These are phyloP conservation scores for Malachius bipustulatus DNA, from an alignment of 2,888 invertebrate species.

Conservation along the genomic window DNA sequence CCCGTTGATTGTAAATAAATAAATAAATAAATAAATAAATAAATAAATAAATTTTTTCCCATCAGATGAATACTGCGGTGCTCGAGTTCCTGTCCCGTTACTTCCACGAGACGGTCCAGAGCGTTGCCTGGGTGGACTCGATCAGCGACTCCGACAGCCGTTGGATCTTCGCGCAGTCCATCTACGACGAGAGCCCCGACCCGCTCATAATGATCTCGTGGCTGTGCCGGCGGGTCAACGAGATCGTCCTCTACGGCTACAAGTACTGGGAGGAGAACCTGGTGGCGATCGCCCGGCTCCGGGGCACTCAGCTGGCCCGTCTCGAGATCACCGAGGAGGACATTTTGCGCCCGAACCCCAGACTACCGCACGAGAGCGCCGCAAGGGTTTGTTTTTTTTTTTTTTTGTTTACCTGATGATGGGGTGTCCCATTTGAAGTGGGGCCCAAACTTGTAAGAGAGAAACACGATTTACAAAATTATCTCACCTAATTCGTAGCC, in stretches of 20 bases:
- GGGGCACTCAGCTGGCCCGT: slow-evolving; percentile 42
- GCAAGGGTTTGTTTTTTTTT: not conserved
- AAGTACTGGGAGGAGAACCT: slow-evolving; percentile 50
- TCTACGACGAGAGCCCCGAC: slow-evolving; percentile 36
- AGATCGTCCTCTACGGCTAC: slow-evolving; percentile 46
- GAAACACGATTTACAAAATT: no score
- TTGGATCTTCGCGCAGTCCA: slow-evolving; percentile 22
- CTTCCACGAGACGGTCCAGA: slow-evolving; percentile 42
- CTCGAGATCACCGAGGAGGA: slow-evolving; percentile 46
- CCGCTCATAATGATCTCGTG: slow-evolving; percentile 55
- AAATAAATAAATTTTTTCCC: not conserved
- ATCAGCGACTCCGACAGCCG: slow-evolving; percentile 25
- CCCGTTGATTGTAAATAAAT: no score
- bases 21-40: no score
- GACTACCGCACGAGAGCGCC: slow-evolving; percentile 10
- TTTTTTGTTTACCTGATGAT: no score
- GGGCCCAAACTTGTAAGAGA: no score
- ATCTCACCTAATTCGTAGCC: no score
- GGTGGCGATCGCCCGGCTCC: slow-evolving; percentile 51
- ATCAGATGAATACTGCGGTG: slow-evolving; percentile 42
- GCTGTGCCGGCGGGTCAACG: slow-evolving; percentile 47
- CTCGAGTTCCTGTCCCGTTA: slow-evolving; percentile 43
- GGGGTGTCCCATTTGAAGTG: no score
- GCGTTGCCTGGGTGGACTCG: slow-evolving; percentile 52
- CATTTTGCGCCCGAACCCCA: slow-evolving; percentile 27